A percentile compares a stretch with the other conserved stretches of the same genome.
Evolutionary conservation across 2,888 invertebrate species (phyloP).

Genomic region (Drosophila kanekoi): DNA sequence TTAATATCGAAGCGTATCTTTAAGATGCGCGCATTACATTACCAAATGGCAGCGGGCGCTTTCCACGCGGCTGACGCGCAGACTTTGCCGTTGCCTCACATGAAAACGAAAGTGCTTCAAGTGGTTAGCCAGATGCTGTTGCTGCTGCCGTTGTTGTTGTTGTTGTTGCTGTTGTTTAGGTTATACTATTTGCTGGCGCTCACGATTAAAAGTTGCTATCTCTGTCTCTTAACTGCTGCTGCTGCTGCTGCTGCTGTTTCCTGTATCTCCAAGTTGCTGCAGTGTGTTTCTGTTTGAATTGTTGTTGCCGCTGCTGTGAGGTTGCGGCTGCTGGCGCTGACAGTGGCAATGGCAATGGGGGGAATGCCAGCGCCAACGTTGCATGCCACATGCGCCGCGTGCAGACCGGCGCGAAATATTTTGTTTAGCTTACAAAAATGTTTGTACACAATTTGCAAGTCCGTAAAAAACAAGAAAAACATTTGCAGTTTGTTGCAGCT

Average conservation of each 20-base stretch:
- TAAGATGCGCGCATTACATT: conserved; percentile 75
- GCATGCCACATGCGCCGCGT: conserved; percentile 65
- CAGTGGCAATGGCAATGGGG: conserved; percentile 38
- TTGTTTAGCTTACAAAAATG: conserved; percentile 62
- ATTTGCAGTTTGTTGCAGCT: conserved; percentile 28
- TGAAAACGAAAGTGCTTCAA: conserved; percentile 83
- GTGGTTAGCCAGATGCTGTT: conserved; percentile 70
- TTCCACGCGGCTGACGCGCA: conserved; percentile 66
- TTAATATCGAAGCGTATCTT: conserved; percentile 61
- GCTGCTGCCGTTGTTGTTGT: conserved; percentile 13
- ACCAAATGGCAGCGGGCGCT: conserved; percentile 66
- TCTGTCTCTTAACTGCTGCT: conserved; percentile 40
- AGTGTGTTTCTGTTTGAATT: conserved; percentile 30
- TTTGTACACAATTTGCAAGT: conserved; percentile 46
- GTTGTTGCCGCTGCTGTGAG: conserved; percentile 30
- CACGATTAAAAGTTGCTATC: conserved; percentile 58
- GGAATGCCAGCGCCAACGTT: conserved; percentile 54
- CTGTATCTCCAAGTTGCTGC: conserved; percentile 73
- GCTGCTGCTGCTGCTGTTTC: conserved; percentile 57
- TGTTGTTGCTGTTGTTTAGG: conserved; percentile 22
- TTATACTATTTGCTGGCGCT: conserved; percentile 53
- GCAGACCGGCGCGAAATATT: conserved; percentile 66
- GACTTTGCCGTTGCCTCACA: conserved; percentile 64
- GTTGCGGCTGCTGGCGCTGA: conserved; percentile 28
- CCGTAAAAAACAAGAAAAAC: conserved; percentile 11